These are phyloP conservation scores for Dryocosmus kuriphilus DNA, from an alignment of 2,888 invertebrate species.

Conservation along the genomic window DNA sequence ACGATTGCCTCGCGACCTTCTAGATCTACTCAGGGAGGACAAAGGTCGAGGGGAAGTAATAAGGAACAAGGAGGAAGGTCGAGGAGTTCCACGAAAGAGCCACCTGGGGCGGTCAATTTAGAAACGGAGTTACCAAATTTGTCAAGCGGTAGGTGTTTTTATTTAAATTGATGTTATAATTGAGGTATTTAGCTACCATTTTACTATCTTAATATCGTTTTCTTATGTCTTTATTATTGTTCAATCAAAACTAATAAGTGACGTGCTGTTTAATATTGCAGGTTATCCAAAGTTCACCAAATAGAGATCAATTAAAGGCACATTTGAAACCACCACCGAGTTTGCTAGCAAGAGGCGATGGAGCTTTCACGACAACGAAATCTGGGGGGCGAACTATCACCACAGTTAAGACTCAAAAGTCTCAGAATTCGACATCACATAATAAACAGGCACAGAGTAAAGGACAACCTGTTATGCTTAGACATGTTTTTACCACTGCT, in stretches of 20 bases:
- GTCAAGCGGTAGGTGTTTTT: constrained; percentile 84
- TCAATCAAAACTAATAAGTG: neutral
- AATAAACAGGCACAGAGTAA: constrained; percentile 71
- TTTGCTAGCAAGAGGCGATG: constrained; percentile 80
- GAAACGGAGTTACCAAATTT: constrained; percentile 97
- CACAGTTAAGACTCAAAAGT: constrained; percentile 71
- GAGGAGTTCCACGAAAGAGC: constrained; percentile 85
- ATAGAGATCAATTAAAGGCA: constrained; percentile 90
- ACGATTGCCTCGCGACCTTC: constrained; percentile 67
- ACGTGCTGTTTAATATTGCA: constrained; percentile 65
- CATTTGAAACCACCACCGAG: constrained; percentile 93
- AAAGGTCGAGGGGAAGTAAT: constrained; percentile 69
- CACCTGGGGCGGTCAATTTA: constrained; percentile 94
- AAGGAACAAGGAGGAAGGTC: constrained; percentile 73
- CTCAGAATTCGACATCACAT: constrained; percentile 68
- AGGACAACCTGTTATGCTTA: constrained; percentile 72
- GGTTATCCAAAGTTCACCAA: constrained; percentile 95
- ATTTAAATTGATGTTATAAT: neutral
- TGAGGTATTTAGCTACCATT: neutral
- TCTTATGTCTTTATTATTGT: too few species aligned
- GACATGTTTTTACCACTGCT: constrained; percentile 72
- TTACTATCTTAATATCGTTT: too few species aligned
- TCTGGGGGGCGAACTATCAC: constrained; percentile 72
- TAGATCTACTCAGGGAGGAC: constrained; percentile 66
- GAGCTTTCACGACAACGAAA: constrained; percentile 70